phyloP scores from a whole-genome alignment of 1,140 invertebrate species.

The Drosophila bocki region DNA sequence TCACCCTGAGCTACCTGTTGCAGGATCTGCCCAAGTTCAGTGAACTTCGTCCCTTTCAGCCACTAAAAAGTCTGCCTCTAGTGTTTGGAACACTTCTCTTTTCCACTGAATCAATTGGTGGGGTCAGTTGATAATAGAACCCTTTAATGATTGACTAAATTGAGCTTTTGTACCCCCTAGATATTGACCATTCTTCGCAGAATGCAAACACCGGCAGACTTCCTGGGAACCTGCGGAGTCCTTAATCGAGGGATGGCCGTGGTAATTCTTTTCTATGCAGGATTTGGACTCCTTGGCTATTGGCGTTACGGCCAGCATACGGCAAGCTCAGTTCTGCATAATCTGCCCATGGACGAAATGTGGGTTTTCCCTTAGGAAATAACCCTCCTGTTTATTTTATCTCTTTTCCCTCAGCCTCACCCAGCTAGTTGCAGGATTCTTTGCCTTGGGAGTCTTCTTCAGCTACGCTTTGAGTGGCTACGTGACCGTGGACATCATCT shows the following conservation, averaged over 20 bases:
- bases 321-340: conserved; percentile 43
- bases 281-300: conserved; percentile 61
- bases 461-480: conserved; percentile 57
- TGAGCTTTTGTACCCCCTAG: not conserved
- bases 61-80: conserved; percentile 13
- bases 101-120: conserved; percentile 51
- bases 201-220: conserved; percentile 47
- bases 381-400: too few species aligned
- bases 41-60: conserved; percentile 31
- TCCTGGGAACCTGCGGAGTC: conserved; percentile 50
- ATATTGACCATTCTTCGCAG: conserved; percentile 33
- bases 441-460: conserved; percentile 52
- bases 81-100: conserved; percentile 63
- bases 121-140: conserved; percentile 32
- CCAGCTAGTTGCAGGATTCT: conserved; percentile 25
- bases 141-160: not conserved
- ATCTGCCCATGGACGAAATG: conserved; percentile 47
- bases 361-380: not conserved
- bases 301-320: conserved; percentile 54
- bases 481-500: conserved; percentile 58
- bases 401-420: conserved; percentile 12
- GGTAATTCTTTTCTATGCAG: conserved; percentile 34
- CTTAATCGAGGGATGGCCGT: conserved; percentile 55
- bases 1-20: conserved; percentile 34
- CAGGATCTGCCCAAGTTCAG: conserved; percentile 36